Evolutionary conservation across 1,140 invertebrate genomes (phyloP).

Genomic region (Orchestia grillus): DNA sequence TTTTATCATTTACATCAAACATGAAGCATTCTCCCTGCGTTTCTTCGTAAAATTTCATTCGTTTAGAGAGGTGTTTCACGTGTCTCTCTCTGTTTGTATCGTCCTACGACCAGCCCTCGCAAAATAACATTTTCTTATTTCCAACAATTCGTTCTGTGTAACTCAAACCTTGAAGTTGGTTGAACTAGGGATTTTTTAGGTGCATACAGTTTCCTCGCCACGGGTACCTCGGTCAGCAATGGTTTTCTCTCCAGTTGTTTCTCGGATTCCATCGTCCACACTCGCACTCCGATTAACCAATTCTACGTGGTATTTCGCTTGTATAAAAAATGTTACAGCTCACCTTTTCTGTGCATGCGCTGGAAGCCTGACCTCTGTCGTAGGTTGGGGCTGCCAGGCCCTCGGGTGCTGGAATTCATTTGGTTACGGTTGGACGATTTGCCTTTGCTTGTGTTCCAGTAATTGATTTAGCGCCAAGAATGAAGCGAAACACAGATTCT

Average conservation of each 20-base stretch:
- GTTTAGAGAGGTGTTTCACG: not conserved
- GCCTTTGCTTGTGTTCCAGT: conserved; percentile 23
- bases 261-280: not conserved
- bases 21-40: not conserved
- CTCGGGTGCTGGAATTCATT: conserved; percentile 29
- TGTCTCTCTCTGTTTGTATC: not conserved
- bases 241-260: not conserved
- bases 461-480: conserved; percentile 41
- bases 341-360: not conserved
- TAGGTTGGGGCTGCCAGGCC: not conserved
- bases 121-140: not conserved
- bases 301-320: not conserved
- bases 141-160: not conserved
- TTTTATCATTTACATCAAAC: not conserved
- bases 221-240: not conserved
- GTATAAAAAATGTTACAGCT: not conserved
- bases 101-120: not conserved
- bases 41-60: not conserved
- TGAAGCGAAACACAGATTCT: conserved; percentile 9
- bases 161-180: not conserved
- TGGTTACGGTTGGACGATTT: conserved; percentile 46
- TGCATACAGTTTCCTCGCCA: not conserved
- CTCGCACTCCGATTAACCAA: not conserved
- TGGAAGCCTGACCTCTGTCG: not conserved
- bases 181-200: not conserved